Evolutionary conservation across 2,888 invertebrate species (phyloP).

Genomic region (Dryococelus australis): DNA sequence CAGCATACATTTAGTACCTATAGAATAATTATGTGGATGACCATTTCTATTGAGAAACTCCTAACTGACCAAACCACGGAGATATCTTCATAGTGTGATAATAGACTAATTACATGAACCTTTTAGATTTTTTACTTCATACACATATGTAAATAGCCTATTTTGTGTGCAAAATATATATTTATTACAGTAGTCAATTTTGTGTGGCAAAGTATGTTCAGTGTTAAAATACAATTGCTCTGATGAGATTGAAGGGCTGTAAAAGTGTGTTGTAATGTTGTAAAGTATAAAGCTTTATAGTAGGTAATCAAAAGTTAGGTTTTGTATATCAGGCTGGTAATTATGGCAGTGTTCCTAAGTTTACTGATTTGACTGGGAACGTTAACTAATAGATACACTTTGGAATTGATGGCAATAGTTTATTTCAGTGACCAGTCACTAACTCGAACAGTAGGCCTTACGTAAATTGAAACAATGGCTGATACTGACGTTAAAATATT

Average conservation of each 20-base stretch:
- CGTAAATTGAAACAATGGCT: too few relatives aligned
- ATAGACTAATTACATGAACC: neutral
- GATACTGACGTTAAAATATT: too few relatives aligned
- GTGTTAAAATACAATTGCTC: neutral
- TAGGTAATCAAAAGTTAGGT: neutral
- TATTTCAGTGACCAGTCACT: too few relatives aligned
- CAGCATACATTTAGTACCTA: neutral
- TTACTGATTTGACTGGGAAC: too few relatives aligned
- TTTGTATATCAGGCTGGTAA: neutral
- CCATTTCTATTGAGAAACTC: neutral
- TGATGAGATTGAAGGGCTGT: neutral
- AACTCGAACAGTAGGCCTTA: too few relatives aligned
- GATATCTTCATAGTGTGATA: constrained; percentile 16
- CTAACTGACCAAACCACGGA: neutral
- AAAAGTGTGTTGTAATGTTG: constrained; percentile 5
- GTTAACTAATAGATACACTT: too few relatives aligned
- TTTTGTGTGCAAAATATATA: constrained; percentile 16
- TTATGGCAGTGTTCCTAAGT: neutral
- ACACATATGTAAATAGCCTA: constrained; percentile 16
- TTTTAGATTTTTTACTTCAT: constrained; percentile 16
- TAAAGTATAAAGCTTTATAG: neutral
- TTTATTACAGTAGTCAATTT: neutral
- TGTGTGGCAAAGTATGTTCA: constrained; percentile 1
- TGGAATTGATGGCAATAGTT: too few relatives aligned
- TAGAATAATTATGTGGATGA: neutral